A percentile compares a stretch with the other conserved stretches of the same genome.
These are phyloP conservation scores for Vulpes lagopus DNA, from an alignment of 2,113 vertebrate species.

Conservation along the genomic window DNA sequence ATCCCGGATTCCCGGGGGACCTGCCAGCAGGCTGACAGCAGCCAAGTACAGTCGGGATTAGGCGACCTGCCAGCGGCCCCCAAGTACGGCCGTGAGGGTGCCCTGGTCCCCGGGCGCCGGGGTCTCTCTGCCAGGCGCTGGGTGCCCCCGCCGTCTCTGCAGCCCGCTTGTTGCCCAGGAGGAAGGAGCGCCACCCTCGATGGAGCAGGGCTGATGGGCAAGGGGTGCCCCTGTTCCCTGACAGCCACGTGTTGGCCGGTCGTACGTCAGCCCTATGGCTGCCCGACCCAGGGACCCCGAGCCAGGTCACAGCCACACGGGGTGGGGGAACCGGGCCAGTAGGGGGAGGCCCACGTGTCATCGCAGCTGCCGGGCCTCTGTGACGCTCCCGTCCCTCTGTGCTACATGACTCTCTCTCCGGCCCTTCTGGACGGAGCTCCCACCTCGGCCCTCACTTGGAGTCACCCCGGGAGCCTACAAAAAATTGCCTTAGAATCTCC, in stretches of 20 bases:
- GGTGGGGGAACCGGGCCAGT: not conserved
- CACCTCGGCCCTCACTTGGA: not conserved
- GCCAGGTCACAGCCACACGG: not conserved
- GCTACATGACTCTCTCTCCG: not conserved
- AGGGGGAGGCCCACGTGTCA: not conserved
- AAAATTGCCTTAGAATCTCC: not conserved
- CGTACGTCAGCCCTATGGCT: not conserved
- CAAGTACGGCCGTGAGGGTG: fast-evolving
- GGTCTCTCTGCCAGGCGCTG: fast-evolving
- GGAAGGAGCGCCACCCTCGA: fast-evolving
- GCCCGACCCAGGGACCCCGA: fast-evolving
- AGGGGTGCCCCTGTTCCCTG: not conserved
- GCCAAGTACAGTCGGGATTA: not conserved
- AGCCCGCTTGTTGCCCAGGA: not conserved
- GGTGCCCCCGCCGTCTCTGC: not conserved
- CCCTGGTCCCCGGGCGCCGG: fast-evolving
- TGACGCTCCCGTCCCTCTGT: fast-evolving
- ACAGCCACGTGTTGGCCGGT: not conserved
- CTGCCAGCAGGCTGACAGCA: fast-evolving
- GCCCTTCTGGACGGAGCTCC: not conserved
- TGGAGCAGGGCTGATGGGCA: not conserved
- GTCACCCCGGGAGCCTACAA: not conserved
- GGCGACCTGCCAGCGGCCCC: fast-evolving
- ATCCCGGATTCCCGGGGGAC: fast-evolving
- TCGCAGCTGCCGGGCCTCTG: not conserved